Percentiles rank a stretch among this genome's conserved stretches.
These are phyloP conservation scores for Rambutsinella grinnellia DNA, from an alignment of 2,888 invertebrate genomes.

Conservation along the genomic window DNA sequence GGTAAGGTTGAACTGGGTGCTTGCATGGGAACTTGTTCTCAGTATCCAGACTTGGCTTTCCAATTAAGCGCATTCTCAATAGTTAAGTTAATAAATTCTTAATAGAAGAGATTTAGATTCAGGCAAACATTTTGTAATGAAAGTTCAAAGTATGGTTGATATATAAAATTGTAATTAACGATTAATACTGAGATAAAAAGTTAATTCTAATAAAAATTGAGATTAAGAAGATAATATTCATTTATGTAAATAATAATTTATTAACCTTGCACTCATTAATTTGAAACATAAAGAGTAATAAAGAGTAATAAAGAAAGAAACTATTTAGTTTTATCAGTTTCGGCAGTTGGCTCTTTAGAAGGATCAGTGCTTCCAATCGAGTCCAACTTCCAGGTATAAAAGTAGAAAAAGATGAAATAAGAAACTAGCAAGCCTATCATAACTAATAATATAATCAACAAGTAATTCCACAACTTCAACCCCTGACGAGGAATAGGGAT, in stretches of 20 bases:
- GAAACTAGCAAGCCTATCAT: constrained; percentile 31
- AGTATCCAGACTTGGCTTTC: neutral
- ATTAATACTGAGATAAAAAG: too few species aligned
- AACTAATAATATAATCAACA: constrained; percentile 43
- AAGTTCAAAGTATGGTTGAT: too few species aligned
- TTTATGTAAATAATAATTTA: too few species aligned
- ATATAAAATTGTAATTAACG: too few species aligned
- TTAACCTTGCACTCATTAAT: too few species aligned
- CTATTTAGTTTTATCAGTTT: too few species aligned
- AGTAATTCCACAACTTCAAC: constrained; percentile 42
- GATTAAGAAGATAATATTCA: too few species aligned
- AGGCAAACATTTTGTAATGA: too few species aligned
- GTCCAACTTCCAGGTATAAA: constrained; percentile 51
- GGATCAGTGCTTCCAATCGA: neutral
- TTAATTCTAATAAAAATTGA: too few species aligned
- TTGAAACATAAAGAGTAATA: too few species aligned
- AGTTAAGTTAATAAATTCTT: neutral
- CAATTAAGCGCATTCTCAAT: neutral
- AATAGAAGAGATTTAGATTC: too few species aligned
- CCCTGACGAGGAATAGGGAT: constrained; percentile 59
- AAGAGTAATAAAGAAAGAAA: too few species aligned
- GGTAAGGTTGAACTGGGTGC: neutral
- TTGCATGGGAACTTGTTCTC: neutral
- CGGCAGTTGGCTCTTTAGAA: neutral
- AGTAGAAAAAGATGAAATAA: constrained; percentile 54